Percentiles rank a stretch among this genome's conserved stretches.
Evolutionary conservation across 2,113 vertebrate species (phyloP).

Genomic region (Trogon melanurus): DNA sequence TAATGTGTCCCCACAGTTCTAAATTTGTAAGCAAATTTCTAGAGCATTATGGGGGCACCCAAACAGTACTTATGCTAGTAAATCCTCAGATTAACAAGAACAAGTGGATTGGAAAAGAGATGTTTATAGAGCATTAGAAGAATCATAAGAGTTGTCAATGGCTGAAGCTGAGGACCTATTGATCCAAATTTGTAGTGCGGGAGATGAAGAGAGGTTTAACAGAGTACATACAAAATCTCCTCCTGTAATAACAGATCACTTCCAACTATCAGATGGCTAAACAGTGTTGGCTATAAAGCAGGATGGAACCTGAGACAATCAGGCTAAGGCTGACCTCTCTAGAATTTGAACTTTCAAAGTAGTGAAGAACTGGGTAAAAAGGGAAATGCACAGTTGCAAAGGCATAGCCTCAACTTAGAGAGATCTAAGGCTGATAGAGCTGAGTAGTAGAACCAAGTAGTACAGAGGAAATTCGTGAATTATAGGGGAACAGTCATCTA

Average conservation of each 20-base stretch:
- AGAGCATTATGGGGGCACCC: background rate
- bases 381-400: background rate
- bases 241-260: background rate
- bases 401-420: background rate
- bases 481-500: background rate
- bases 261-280: background rate
- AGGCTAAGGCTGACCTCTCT: background rate
- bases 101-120: background rate
- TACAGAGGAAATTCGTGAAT: background rate
- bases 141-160: background rate
- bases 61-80: background rate
- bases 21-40: background rate
- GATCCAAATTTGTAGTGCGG: background rate
- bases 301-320: background rate
- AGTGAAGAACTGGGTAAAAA: background rate
- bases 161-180: background rate
- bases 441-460: background rate
- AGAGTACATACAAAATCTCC: background rate
- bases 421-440: background rate
- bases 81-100: background rate
- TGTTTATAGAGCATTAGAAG: background rate
- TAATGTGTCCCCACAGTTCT: background rate
- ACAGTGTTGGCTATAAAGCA: background rate
- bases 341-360: background rate
- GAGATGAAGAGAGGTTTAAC: background rate